Percentiles rank a stretch among this genome's conserved stretches.
These are phyloP conservation scores for Drosophila ananassae DNA, from an alignment of 1,140 invertebrate species.

Conservation along the genomic window DNA sequence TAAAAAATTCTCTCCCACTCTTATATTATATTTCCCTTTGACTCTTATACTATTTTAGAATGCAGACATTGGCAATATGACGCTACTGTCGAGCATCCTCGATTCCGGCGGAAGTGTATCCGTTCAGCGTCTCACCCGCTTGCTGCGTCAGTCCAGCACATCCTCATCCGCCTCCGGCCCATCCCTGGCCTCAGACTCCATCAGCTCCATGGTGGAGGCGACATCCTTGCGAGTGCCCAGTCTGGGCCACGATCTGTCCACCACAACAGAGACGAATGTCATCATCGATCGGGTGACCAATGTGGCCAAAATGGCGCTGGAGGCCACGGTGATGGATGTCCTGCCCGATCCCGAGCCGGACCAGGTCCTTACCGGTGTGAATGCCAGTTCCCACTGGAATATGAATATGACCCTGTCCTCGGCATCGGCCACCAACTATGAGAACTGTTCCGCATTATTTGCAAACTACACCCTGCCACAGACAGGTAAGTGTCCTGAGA, in stretches of 20 bases:
- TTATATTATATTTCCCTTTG: not conserved
- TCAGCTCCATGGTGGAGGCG: slow-evolving; percentile 34
- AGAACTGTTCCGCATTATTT: slow-evolving; percentile 73
- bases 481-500: slow-evolving; percentile 47
- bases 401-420: slow-evolving; percentile 49
- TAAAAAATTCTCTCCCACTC: not conserved
- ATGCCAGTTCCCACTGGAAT: slow-evolving; percentile 40
- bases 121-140: slow-evolving; percentile 21
- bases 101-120: slow-evolving; percentile 21
- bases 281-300: slow-evolving; percentile 41
- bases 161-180: slow-evolving; percentile 10
- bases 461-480: slow-evolving; percentile 77
- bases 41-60: slow-evolving; percentile 2
- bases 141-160: slow-evolving; percentile 22
- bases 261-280: slow-evolving; percentile 22
- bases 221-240: slow-evolving; percentile 28
- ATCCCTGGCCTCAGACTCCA: not conserved
- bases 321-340: slow-evolving; percentile 28
- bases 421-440: slow-evolving; percentile 57
- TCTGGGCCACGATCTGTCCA: slow-evolving; percentile 3
- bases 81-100: slow-evolving; percentile 23
- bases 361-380: not conserved
- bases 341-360: slow-evolving; percentile 12
- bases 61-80: slow-evolving; percentile 31
- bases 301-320: slow-evolving; percentile 35